Evolutionary conservation across 1,140 invertebrate species (phyloP), one percentile per base, ranked within the genome.

Genomic region (Atta colombica): DNA sequence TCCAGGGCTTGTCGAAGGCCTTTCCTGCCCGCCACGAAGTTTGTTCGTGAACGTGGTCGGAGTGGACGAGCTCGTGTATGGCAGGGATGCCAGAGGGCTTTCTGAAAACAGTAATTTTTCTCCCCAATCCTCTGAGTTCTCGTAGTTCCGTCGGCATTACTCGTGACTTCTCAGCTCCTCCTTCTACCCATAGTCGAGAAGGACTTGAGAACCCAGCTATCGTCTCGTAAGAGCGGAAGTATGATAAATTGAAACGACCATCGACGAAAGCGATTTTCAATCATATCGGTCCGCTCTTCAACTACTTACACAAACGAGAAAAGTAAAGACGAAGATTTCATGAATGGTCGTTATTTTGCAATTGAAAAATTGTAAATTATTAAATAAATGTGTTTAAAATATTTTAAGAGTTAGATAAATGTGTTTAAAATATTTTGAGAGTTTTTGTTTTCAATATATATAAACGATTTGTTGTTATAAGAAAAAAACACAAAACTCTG

Each of bases 221-320:
- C 28, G 86, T 21, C 71, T 31, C 77, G 81, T 81, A 82, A 86
- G 39, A 86, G 28, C 66, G 85, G 60, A 90, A 91, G 80, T 92
- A 93, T 92, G 92, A 93, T 87, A 91, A 92, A 93, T 92, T 92
- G 90, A 92, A 93, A 89, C 72, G 87, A 60, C 86, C 80, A 88
- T 91, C 71, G 90, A 87, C 75, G 63, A 77, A 81, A 90, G 75
- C 86, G 86, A 90, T 90, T 84, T 88, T 81, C 88, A 86, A 90
- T 90, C 89, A 88, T 90, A 81, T 86, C 75, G 60, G 39, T 63
- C 39, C 74, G 53, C 53, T 71, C 63, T 51, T 77, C 55, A 49
- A 66, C 21, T 71, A 55, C 60, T 28, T 53, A 31, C 53, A 65
- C 49, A 21, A 51, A 21, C 49, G 53, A 61, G 85, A 85, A 60